Evolutionary conservation across 2,888 invertebrate genomes (phyloP).

Genomic region (Brachyptera putata): DNA sequence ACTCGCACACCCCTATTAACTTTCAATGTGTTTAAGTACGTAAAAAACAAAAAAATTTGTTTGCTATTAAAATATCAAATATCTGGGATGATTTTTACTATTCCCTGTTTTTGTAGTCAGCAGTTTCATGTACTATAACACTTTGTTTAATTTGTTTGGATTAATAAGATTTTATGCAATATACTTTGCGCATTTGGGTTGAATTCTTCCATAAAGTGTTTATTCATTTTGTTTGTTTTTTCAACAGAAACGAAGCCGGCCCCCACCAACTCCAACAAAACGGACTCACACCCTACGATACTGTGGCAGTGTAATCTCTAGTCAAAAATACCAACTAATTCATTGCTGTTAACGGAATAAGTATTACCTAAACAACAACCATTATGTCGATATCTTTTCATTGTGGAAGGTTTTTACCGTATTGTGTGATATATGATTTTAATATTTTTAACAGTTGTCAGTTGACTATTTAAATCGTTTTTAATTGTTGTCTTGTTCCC

Average conservation of each 20-base stretch:
- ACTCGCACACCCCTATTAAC: too few relatives aligned
- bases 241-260: slow-evolving; percentile 90
- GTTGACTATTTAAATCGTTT: slow-evolving; percentile 14
- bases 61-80: too few relatives aligned
- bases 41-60: too few relatives aligned
- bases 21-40: too few relatives aligned
- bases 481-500: slow-evolving; percentile 8
- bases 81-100: too few relatives aligned
- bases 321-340: slow-evolving; percentile 23
- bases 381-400: slow-evolving; percentile 13
- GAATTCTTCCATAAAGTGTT: too few relatives aligned
- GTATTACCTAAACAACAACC: slow-evolving; percentile 2
- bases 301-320: slow-evolving; percentile 98
- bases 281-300: slow-evolving; percentile 91
- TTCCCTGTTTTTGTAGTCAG: too few relatives aligned
- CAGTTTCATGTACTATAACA: too few relatives aligned
- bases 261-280: slow-evolving; percentile 72
- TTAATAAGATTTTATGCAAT: too few relatives aligned
- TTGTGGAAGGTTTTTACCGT: slow-evolving; percentile 11
- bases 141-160: too few relatives aligned
- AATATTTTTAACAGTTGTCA: not conserved
- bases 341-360: slow-evolving; percentile 22
- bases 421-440: slow-evolving; percentile 21
- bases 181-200: too few relatives aligned
- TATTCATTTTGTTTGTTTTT: slow-evolving; percentile 37